Evolutionary conservation across 2,113 vertebrate species (phyloP).

Genomic region (Setophaga kirtlandii): DNA sequence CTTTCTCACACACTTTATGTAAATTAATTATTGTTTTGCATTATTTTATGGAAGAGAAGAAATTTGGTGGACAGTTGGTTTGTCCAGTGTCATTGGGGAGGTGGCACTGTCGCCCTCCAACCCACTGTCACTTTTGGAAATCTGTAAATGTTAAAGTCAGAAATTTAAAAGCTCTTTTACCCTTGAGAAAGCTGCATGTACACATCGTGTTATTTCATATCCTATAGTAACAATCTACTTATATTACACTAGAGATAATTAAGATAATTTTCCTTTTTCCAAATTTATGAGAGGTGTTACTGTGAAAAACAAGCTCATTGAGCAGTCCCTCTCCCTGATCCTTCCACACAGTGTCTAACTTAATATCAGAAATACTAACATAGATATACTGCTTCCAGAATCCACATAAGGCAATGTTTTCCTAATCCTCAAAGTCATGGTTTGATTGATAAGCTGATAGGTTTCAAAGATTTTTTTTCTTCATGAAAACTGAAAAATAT

Average conservation of each 20-base stretch:
- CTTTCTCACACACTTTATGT: no score
- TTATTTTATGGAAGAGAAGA: no score
- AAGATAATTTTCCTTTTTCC: neutral
- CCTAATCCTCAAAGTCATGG: neutral
- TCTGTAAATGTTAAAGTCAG: no score
- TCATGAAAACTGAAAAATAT: neutral
- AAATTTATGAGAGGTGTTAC: neutral
- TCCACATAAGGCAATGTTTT: neutral
- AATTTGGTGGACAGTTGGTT: no score
- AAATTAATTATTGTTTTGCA: no score
- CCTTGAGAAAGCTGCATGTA: no score
- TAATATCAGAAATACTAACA: neutral
- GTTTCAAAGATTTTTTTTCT: neutral
- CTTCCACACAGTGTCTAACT: neutral
- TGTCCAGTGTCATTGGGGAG: no score
- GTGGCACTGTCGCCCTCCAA: no score
- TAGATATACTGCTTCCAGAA: neutral
- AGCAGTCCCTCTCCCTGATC: neutral
- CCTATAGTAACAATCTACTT: neutral
- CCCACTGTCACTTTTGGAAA: no score
- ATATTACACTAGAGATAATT: neutral
- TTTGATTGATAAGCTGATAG: neutral
- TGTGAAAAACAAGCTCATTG: neutral
- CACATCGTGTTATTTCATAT: no score
- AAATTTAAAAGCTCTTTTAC: no score